Percentiles rank a stretch among this genome's conserved stretches.
These are phyloP conservation scores for Plutella xylostella DNA, from an alignment of 2,888 invertebrate species.

Conservation along the genomic window DNA sequence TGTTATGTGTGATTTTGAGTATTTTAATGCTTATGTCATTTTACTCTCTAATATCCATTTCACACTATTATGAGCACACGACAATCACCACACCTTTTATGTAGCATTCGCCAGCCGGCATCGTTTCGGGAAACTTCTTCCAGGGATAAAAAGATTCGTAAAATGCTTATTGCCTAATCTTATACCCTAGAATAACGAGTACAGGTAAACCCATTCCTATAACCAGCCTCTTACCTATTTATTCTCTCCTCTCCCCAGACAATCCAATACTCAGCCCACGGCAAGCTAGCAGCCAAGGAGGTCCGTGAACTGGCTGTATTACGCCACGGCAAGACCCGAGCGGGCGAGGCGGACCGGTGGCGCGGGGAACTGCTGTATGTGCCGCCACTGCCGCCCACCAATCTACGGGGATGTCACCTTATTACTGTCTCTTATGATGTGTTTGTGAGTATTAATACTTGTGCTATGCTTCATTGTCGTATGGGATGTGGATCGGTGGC, in stretches of 20 bases:
- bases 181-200: too few species aligned
- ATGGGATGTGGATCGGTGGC: too few species aligned
- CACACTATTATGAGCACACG: not conserved
- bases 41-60: too few species aligned
- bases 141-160: too few species aligned
- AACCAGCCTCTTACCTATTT: too few species aligned
- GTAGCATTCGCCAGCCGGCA: not conserved
- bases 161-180: too few species aligned
- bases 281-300: constrained; percentile 88
- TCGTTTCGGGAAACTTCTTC: not conserved
- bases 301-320: constrained; percentile 86
- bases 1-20: too few species aligned
- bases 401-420: constrained; percentile 92
- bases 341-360: constrained; percentile 87
- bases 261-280: constrained; percentile 88
- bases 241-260: constrained; percentile 74
- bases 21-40: too few species aligned
- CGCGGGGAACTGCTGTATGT: constrained; percentile 90
- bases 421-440: constrained; percentile 95
- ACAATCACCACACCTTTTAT: not conserved
- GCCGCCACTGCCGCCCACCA: constrained; percentile 94
- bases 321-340: constrained; percentile 82
- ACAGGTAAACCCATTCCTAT: too few species aligned
- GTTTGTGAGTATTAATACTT: constrained; percentile 75
- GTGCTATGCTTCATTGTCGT: too few species aligned